Evolutionary conservation across 2,797 vertebrate species (phyloP), one percentile per base, ranked within the genome.

Genomic region (Menidia menidia): DNA sequence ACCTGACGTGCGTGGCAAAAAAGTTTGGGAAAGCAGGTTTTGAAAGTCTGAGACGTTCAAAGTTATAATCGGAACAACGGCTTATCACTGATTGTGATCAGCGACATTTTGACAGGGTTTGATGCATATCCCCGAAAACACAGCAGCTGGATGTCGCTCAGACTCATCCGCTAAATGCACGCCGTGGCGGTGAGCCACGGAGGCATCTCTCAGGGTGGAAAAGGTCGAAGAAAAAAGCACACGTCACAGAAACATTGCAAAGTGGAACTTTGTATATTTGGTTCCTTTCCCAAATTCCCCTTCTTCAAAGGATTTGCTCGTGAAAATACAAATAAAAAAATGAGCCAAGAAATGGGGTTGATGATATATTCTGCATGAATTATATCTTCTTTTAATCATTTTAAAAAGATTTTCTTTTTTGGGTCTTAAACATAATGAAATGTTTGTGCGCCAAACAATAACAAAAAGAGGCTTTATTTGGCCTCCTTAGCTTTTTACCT

Each of bases 61-160:
- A 55, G 14, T 56, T 41, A 12, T 48, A 30, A 16, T 16, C 32
- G 10, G 33, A 15, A 18, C 6, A 19, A 56, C 50, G 11, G 50
- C 33, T 48, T 18, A 15, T 32, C 58, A 35, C 31, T 13, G 1
- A 15, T 61, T 44, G 74, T 54, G 1, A 39, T 54, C 6, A 50
- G 14, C 59, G 67, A 61, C 71, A 59, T 33, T 39, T 50, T 69
- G 64, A 76, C 55, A 54, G 64, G 2, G 51, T 54, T 25, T 48
- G 44, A 64, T 72, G 45, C 51, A 57, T 60, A 44, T 47, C 43
- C 39, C 68, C 7, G 59, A n/a, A 8, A 73, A 64, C 57, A 45
- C 18, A 58, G 53, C 2, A 25, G 51, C 13, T 54, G 10, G 62
- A 71, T 9, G 30, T 44, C 39, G 63, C 8, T 8, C 60, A 62